phyloP scores from a whole-genome alignment of 2,888 invertebrate species.

The Heliothis peltigera region DNA sequence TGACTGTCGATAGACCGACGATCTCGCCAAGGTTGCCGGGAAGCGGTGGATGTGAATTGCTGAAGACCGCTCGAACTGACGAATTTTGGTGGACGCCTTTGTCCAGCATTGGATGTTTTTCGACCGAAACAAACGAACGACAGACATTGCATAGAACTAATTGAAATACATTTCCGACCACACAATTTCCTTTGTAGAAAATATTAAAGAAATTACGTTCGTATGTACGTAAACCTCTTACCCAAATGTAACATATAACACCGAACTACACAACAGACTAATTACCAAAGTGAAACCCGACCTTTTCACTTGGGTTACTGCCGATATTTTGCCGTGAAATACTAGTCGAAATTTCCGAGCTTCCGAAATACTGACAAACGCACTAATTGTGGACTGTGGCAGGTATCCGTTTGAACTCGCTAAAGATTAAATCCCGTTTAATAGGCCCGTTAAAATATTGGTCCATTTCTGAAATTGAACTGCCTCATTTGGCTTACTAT shows the following conservation, averaged over 20 bases:
- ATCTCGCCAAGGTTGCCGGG: too few species aligned
- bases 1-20: too few species aligned
- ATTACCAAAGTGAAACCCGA: background rate
- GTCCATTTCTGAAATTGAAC: background rate
- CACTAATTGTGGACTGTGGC: background rate
- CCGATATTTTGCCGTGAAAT: background rate
- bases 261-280: background rate
- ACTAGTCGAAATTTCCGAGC: background rate
- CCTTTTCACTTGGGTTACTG: background rate
- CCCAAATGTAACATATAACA: too few species aligned
- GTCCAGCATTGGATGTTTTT: too few species aligned
- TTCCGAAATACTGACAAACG: background rate
- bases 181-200: background rate
- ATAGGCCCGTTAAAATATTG: background rate
- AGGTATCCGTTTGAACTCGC: background rate
- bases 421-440: background rate
- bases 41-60: too few species aligned
- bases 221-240: background rate
- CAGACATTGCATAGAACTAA: too few species aligned
- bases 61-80: too few species aligned
- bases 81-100: too few species aligned
- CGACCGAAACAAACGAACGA: too few species aligned
- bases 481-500: background rate
- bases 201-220: background rate
- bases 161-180: too few species aligned